Evolutionary conservation across 2,888 invertebrate genomes (phyloP), one percentile per base, ranked within the genome.

Genomic region (Epirrita christyi): DNA sequence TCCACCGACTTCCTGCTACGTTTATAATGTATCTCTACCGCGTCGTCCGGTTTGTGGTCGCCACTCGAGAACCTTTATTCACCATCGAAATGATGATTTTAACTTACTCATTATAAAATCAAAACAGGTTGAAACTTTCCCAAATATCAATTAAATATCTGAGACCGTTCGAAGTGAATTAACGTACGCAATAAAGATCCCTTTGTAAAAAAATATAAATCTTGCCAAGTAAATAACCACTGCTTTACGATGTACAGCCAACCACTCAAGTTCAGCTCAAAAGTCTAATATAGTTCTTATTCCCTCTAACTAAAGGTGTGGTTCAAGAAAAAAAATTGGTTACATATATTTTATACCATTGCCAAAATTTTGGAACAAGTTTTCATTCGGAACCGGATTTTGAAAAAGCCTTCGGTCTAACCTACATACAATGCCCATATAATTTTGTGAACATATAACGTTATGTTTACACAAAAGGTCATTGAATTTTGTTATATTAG

Each of bases 321-420:
- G 6, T 38, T 49, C 32, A 49, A 15, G 27, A 29, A 29, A 38
- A 37, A 52, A 50, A 42, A 48, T 43, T 51, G 28, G 45, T 27
- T 36, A 8, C 43, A 43, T 36, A 43, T 11, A 14, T 9, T 48
- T n/a, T n/a, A n/a, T n/a, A n/a, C n/a, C n/a, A 38, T 53, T 43
- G 36, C 46, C 52, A 46, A 47, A 46, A 55, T 32, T 14, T 55
- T 36, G 49, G 49, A 44, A 62, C 62, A 55, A 42, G 59, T 55
- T 49, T 45, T 55, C 21, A 3, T 59, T 62, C 21, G 8, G 11
- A 43, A 28, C n/a, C 36, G 32, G 57, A n/a, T 50, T 56, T 51
- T 46, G 10, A 54, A 58, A 49, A 59, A 58, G 38, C 37, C 41
- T 50, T 55, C 44, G 56, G 9, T 42, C 37, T 46, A 51, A 56